Base-by-base conservation (phyloP, 2,888 invertebrate species). In the Trachelus tabidus region DNA sequence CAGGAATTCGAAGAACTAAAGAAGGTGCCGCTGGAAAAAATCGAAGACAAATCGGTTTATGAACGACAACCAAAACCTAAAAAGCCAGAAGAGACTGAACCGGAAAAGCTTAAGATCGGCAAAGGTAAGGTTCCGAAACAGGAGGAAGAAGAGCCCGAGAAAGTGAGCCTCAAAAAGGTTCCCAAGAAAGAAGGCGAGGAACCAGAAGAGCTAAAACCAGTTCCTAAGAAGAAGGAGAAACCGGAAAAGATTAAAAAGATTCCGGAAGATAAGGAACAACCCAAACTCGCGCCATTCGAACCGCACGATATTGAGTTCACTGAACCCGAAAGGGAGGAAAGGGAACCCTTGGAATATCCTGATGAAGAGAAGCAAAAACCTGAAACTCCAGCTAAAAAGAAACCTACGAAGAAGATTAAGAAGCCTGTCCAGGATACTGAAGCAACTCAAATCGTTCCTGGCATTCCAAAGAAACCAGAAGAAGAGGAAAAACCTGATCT, bases 151-250 rank as follows among this genome's bases (percentile, higher is more conserved):
- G 90, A 88, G 12, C 85, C 89, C 23, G 92, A 93, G 83, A 89
- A 87, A 56, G 90, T 94, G 0, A 92, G 90, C 40, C 88, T 94
- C 23, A 94, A 93, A 86, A 94, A 94, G 86, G 90, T 92, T 77
- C 93, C 93, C 1, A 86, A 91, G 76, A 93, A 92, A 83, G 86
- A 88, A 12, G 85, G 88, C 68, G 89, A 87, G 78, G 91, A 91
- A 78, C 86, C 90, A 77, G 84, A 88, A 73, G 87, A 88, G 76
- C 87, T 89, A 69, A 89, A 92, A 82, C 79, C 83, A 34, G 86
- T 87, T 83, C 83, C 85, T 82, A 82, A 77, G 80, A 86, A 84
- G 77, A 83, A 83, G 81, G 85, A 79, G 79, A 80, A 87, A 83
- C 86, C 90, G 78, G 89, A 88, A 81, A 84, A 85, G 84, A 77